Base-by-base conservation (phyloP, 92 coral and sea anemone species). In the Actinostola sp. region DNA sequence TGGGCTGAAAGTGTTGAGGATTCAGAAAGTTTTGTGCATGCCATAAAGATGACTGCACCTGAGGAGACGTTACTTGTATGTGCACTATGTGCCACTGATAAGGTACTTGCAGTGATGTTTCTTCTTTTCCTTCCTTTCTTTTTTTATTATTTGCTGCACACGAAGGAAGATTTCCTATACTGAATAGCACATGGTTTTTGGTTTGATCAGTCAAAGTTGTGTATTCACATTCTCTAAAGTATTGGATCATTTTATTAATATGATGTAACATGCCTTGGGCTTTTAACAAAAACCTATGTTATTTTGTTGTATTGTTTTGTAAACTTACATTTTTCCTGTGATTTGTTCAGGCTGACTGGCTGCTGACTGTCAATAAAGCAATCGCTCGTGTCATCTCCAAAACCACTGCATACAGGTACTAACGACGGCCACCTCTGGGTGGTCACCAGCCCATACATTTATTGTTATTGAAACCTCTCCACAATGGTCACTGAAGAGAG, bases 1-100 rank as follows among this genome's bases (percentile, higher is more conserved):
- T 94, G 98, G 98, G 98, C 98, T 61, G 89, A 87, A 43, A 81
- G 92, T 31, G 69, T 94, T 9, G 92, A 85, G 17, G 93, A 91
- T 66, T 63, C 84, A 17, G 95, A 91, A 30, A 84, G 89, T 68
- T 72, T 94, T 19, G 17, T 85, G 87, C 86, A 94, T 83, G 92
- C 86, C 46, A 91, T 94, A 27, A 91, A 88, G 75, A 85, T 94
- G 51, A 83, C 89, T 23, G 85, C 97, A 54, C 98, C 98, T 3
- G 98, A 94, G 59, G 98, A 94, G 46, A 70, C 73, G 2, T 67
- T 91, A 43, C 85, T 89, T 54, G 70, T 91, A 25, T 94, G 98
- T 63, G 87, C 97, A 16, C 91, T 93, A 20, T 84, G 90, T 53
- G 70, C 89, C 26, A 70, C 76, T 23, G 96, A 94, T 67, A 94